Evolutionary conservation across 2,888 invertebrate species (phyloP).

Genomic region (Hymenopus coronatus): DNA sequence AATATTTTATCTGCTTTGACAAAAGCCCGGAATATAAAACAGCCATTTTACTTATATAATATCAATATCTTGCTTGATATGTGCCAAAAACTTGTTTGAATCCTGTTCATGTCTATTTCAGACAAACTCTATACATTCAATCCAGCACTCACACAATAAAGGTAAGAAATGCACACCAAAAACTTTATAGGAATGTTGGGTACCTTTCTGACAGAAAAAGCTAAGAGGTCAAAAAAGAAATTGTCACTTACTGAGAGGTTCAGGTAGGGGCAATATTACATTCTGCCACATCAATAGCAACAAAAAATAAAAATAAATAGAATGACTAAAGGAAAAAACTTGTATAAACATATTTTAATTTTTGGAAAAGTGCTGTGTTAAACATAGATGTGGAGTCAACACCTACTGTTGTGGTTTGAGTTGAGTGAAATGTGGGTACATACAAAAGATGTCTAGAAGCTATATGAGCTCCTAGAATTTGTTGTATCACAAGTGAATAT

Average conservation of each 20-base stretch:
- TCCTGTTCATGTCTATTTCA: background rate
- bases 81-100: background rate
- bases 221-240: background rate
- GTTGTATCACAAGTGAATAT: background rate
- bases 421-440: background rate
- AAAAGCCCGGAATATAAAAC: too few relatives aligned
- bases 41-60: too few relatives aligned
- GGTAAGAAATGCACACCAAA: conserved; percentile 12
- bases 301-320: conserved; percentile 6
- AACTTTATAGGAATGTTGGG: background rate
- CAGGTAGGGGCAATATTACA: conserved; percentile 15
- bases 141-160: conserved; percentile 10
- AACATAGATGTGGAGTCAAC: conserved; percentile 16
- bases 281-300: conserved; percentile 28
- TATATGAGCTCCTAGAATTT: background rate
- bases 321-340: background rate
- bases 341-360: background rate
- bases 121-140: background rate
- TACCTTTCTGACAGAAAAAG: conserved; percentile 1
- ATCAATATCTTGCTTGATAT: background rate
- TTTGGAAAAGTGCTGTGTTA: conserved; percentile 10
- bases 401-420: conserved; percentile 1
- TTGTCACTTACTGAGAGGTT: background rate
- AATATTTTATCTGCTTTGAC: too few relatives aligned
- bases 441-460: conserved; percentile 8